Evolutionary conservation across 2,797 vertebrate genomes (phyloP), one percentile per base, ranked within the genome.

Genomic region (Semotilus atromaculatus): DNA sequence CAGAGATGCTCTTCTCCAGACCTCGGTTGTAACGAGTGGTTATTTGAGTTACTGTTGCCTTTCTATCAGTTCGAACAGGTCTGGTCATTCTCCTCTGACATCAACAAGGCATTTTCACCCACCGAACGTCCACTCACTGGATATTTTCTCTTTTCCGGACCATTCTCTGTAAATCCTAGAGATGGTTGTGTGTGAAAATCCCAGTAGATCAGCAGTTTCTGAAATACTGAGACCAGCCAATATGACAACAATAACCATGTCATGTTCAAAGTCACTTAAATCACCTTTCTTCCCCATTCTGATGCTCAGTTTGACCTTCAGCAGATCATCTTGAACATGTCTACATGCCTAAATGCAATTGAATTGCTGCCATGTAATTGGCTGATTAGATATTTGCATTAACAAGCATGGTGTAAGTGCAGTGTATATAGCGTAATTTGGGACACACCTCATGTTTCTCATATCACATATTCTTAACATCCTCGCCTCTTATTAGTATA

Each of bases 11-110:
- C 10, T 43, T 43, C 40, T 43, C 0, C 11, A 43, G 40, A 43
- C 43, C 43, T 43, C 3, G 43, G 43, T 43, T 26, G n/a, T 60
- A 60, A 26, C 58, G 1, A 60, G n/a, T 60, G 53, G 53, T 9
- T 60, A 60, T 60, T 26, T 60, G 58, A 60, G n/a, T 60, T 13
- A 60, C n/a, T 26, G 10, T 60, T 26, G 40, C 40, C 40, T 43
- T 43, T 43, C 40, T 43, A 43, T 43, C 40, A 11, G 40, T 10
- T 43, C 9, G 10, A 80, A 82, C 67, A 80, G 87, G 86, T 31
- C 79, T 82, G 86, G 7, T 31, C 70, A 83, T 85, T 89, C 74
- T 73, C 38, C 60, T 88, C 76, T 83, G 87, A 88, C 76, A 40
- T 40, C 9, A 40, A 40, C 9, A 10, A 40, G 2, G 40, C 40